Base-by-base conservation (phyloP, 2,888 invertebrate species). In the Hoplodrina ambigua region DNA sequence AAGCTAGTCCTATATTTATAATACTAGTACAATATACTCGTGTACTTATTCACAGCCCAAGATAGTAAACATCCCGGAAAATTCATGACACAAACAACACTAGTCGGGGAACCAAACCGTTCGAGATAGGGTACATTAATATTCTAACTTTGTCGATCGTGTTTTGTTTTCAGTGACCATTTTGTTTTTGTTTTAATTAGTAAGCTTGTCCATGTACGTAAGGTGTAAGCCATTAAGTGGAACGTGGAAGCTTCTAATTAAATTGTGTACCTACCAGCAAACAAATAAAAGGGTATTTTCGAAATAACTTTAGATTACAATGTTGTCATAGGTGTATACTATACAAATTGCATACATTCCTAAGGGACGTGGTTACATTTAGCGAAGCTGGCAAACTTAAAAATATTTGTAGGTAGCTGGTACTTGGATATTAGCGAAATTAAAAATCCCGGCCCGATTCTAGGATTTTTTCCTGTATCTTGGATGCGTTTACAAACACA, bases 91-190 rank as follows among this genome's bases (percentile, higher is more conserved):
- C 55, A 60, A 69, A 70, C 80, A 75, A 10, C 83, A 80, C 83
- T 84, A 84, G 65, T 72, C 33, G 20, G 50, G 68, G 78, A 75
- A 73, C 72, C 66, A 80, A 71, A 83, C 85, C 80, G 83, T 85
- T 75, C 84, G 83, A 85, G 79, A 72, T 75, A 72, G 71, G 82
- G 76, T 80, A 86, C 94, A 94, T 94, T 94, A 94, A 94, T 94
- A 94, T 94, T 94, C 94, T 90, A 94, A 93, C 92, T 91, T 87
- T 89, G 91, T 91, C 91, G 91, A 91, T 90, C 89, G 90, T 90
- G 91, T 93, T 93, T 91, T 91, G 92, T 94, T 93, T 92, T 87
- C 82, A 82, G 80, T 86, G 73, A 78, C 83, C 78, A 84, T 85
- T 86, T 85, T 88, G 90, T 87, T 91, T 91, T 88, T 89, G 91